A percentile compares a stretch with the other conserved stretches of the same genome.
These are phyloP conservation scores for Abscondita cerata DNA, from an alignment of 2,888 invertebrate genomes.

Conservation along the genomic window DNA sequence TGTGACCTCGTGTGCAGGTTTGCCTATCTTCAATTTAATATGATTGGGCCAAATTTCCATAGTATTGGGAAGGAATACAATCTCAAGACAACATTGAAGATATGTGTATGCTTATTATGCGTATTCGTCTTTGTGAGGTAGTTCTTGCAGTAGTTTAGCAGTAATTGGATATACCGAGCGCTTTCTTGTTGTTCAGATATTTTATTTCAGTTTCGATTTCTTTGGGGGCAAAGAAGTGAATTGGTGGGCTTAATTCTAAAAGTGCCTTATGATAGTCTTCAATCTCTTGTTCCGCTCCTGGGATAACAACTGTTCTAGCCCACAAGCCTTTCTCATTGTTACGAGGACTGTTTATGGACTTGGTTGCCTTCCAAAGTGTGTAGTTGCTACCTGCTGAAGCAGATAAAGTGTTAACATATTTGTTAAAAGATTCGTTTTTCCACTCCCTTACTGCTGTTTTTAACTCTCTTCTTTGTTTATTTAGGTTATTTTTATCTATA, in stretches of 20 bases:
- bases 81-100: not conserved
- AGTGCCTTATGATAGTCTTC: not conserved
- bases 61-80: not conserved
- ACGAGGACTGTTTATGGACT: not conserved
- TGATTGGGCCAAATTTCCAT: too few species aligned
- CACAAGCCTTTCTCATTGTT: too few species aligned
- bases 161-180: too few species aligned
- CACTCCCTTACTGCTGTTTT: not conserved
- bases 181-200: constrained; percentile 3
- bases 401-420: not conserved
- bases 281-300: constrained; percentile 3
- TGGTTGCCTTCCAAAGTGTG: constrained; percentile 13
- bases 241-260: constrained; percentile 5
- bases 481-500: not conserved
- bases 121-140: constrained; percentile 12
- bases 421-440: not conserved
- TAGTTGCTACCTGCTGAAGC: constrained; percentile 5
- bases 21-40: too few species aligned
- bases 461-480: not conserved
- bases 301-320: constrained; percentile 3
- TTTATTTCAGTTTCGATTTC: constrained; percentile 8
- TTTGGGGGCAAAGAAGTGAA: too few species aligned
- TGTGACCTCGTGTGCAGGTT: too few species aligned
- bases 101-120: not conserved
- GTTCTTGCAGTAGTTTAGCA: constrained; percentile 2